Base-by-base conservation (phyloP, 2,888 invertebrate genomes). In the Synergus umbraculus region DNA sequence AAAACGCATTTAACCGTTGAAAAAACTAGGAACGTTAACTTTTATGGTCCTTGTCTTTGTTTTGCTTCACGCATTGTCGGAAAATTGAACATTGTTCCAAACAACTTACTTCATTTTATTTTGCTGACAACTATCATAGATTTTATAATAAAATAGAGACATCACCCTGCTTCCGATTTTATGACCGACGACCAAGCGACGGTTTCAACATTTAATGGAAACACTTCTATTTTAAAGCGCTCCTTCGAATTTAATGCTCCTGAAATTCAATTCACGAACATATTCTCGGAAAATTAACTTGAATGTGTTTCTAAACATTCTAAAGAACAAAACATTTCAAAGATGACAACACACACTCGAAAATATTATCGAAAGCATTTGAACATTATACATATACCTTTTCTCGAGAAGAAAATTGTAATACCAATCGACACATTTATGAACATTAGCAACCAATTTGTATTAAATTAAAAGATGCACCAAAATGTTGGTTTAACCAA, bases 191-290 rank as follows among this genome's bases (percentile, higher is more conserved):
- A 66, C 43, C 44, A 18, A 43, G 66, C 43, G 41, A 18, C n/a
- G 43, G 66, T 43, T 66, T 43, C 43, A 43, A n/a, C 44, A 66
- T 66, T 66, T 66, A 66, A 66, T 66, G 66, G 66, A 66, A 66
- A 67, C 67, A 44, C 44, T 67, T 67, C 66, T 18, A 66, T 66
- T 66, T 43, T 66, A 66, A 41, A 66, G 43, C 43, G 44, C 66
- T 29, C 41, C 65, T 67, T 44, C 67, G 44, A 44, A 67, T 67
- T n/a, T 66, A 67, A 43, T 22, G 67, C 67, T 44, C 46, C 41
- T 66, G 43, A 67, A 67, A 67, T 44, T 67, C 44, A 43, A 67
- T 44, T 67, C 22, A 67, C 44, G 22, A 44, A 22, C 9, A n/a
- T 12, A n/a, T 67, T 67, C 22, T 46, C 12, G 12, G 18, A 18